Evolutionary conservation across 2,797 vertebrate species (phyloP).

Genomic region (Melanotaenia maccullochi): DNA sequence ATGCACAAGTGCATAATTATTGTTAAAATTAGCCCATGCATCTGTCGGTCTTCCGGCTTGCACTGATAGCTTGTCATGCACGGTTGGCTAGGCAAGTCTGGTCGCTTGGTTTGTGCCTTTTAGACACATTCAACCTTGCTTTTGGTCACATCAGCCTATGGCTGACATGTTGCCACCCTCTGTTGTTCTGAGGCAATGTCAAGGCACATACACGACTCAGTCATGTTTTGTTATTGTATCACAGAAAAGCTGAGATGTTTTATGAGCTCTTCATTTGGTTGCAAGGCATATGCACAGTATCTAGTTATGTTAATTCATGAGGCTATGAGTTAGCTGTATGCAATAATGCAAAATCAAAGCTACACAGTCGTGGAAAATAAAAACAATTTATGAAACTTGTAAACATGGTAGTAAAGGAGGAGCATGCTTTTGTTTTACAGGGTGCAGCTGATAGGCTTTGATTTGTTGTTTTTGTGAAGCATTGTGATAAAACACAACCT

Average conservation of each 20-base stretch:
- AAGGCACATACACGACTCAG: conserved; percentile 14
- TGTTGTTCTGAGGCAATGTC: conserved; percentile 23
- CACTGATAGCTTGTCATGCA: conserved; percentile 66
- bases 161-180: conserved; percentile 49
- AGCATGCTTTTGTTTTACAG: neutral
- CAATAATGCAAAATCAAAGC: neutral
- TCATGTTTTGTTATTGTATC: conserved; percentile 19
- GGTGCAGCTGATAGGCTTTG: neutral
- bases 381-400: neutral
- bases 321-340: neutral
- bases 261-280: conserved; percentile 10
- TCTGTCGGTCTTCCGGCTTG: conserved; percentile 68
- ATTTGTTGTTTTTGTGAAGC: neutral
- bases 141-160: conserved; percentile 27
- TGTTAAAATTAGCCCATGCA: conserved; percentile 60
- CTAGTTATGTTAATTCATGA: neutral
- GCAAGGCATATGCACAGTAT: neutral
- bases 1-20: conserved; percentile 52
- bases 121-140: conserved; percentile 46
- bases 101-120: conserved; percentile 51
- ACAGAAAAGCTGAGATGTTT: conserved; percentile 10
- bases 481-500: neutral
- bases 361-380: neutral
- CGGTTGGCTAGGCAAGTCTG: conserved; percentile 61
- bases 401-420: neutral